Evolutionary conservation across 1,140 invertebrate species (phyloP), one percentile per base, ranked within the genome.

Genomic region (Coenobita brevimanus): DNA sequence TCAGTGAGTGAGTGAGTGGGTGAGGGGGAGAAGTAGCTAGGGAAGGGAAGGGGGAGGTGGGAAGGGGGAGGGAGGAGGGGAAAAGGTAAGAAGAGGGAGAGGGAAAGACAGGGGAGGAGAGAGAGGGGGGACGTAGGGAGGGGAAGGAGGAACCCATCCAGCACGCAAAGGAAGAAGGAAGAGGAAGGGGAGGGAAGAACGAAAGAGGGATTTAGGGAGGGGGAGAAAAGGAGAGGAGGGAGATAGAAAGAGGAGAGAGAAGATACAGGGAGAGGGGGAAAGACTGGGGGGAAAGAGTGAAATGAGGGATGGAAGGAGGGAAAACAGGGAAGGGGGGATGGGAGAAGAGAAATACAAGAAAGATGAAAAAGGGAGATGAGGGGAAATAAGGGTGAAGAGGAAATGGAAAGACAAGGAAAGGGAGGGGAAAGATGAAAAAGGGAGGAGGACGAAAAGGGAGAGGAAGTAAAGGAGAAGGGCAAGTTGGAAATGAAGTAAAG

Each of bases 381-480:
- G 6, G 6, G 17, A 50, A 50, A 8, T 6, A 17, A 50, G 46
- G 6, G 6, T 17, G 17, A 50, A 17, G 46, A 50, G 17, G 46
- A 17, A 8, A 17, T 50, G 46, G 46, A 17, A 50, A 17, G 46
- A 50, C 6, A 50, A 17, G 17, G 46, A 50, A 17, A 50, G 30
- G 33, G 67, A 71, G 30, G 33, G 30, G 33, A 30, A 71, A 30
- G 33, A 8, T 27, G 67, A 71, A 10, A 71, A 30, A 71, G 67
- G 33, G 30, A 67, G 62, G n/a, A n/a, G n/a, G 62, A 67, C 6
- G n/a, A n/a, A 67, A n/a, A 67, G 62, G n/a, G 62, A 67, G 62
- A 67, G 62, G 17, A 17, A 50, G 46, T 8, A 17, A 50, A 17
- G 17, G 46, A 50, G 46, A 50, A 50, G 6, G 6, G 17, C 17